A percentile compares a stretch with the other conserved stretches of the same genome.
Evolutionary conservation across 2,797 vertebrate genomes (phyloP).

Genomic region (Paratrypauchen microcephalus): DNA sequence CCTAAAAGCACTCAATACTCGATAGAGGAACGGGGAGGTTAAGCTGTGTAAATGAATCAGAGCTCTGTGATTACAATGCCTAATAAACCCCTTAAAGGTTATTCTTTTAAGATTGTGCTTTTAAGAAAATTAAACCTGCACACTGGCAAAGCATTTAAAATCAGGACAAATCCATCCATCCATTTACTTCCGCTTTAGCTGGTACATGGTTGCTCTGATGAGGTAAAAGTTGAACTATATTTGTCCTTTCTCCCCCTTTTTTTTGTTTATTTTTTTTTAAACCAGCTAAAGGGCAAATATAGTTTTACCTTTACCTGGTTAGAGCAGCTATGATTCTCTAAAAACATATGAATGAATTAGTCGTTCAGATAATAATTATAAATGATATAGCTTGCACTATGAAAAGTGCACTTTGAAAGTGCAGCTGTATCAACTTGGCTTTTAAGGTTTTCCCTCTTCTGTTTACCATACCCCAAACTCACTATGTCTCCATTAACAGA

Average conservation of each 20-base stretch:
- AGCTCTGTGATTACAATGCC: no score
- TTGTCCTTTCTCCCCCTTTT: no score
- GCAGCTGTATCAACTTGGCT: slow-evolving; percentile 46
- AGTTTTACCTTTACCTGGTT: not conserved
- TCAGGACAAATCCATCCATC: no score
- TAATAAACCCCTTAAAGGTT: no score
- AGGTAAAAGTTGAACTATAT: no score
- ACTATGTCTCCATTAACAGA: slow-evolving; percentile 74
- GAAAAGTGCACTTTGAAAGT: slow-evolving; percentile 35
- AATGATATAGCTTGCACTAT: slow-evolving; percentile 4
- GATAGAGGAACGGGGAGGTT: slow-evolving; percentile 27
- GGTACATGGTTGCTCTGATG: no score
- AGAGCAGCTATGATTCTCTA: not conserved
- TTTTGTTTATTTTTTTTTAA: no score
- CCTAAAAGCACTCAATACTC: slow-evolving; percentile 40
- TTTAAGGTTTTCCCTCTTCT: slow-evolving; percentile 40
- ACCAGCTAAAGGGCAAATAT: not conserved
- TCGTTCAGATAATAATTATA: slow-evolving; percentile 2
- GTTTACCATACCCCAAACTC: slow-evolving; percentile 57
- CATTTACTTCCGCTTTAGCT: no score
- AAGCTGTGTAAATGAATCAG: no score
- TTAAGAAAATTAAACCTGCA: no score
- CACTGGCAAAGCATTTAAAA: no score
- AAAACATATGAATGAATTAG: not conserved
- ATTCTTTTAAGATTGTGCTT: no score